Conservation (phyloP, 2,888 invertebrate genomes). For the Limnephilus lunatus region DNA sequence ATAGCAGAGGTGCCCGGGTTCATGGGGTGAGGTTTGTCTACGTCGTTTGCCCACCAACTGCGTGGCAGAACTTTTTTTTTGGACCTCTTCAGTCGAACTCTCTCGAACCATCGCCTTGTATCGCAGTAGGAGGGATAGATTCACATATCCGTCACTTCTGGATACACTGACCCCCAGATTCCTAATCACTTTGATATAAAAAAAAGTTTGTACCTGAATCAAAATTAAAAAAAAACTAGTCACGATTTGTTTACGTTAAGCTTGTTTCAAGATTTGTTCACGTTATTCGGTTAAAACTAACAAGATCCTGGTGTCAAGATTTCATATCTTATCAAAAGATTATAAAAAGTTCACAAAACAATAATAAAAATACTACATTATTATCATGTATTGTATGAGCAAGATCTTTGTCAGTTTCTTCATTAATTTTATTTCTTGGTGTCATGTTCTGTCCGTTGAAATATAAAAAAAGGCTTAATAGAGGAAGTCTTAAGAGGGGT, state of each 20-base stretch:
- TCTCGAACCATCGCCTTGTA: too few relatives aligned
- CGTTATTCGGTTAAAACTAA: background rate
- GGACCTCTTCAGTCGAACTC: too few relatives aligned
- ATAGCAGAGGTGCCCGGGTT: too few relatives aligned
- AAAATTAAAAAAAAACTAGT: background rate
- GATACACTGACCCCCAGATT: too few relatives aligned
- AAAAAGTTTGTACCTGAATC: background rate
- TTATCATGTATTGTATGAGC: background rate
- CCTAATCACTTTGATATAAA: too few relatives aligned
- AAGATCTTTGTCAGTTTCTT: background rate
- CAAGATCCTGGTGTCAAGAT: background rate
- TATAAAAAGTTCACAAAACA: background rate
- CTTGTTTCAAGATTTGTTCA: background rate
- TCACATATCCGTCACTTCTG: too few relatives aligned
- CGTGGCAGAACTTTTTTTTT: too few relatives aligned
- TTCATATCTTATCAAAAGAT: background rate
- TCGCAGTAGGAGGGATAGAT: too few relatives aligned
- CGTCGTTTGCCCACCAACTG: too few relatives aligned
- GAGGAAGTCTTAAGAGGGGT: background rate
- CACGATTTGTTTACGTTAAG: background rate
- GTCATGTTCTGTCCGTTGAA: background rate
- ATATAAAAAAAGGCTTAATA: background rate
- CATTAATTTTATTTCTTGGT: background rate
- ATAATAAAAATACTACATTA: background rate
- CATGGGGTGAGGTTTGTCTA: too few relatives aligned